A percentile compares a stretch with the other conserved stretches of the same genome.
phyloP scores from a whole-genome alignment of 2,888 invertebrate species.

The Phyllotreta cruciferae region DNA sequence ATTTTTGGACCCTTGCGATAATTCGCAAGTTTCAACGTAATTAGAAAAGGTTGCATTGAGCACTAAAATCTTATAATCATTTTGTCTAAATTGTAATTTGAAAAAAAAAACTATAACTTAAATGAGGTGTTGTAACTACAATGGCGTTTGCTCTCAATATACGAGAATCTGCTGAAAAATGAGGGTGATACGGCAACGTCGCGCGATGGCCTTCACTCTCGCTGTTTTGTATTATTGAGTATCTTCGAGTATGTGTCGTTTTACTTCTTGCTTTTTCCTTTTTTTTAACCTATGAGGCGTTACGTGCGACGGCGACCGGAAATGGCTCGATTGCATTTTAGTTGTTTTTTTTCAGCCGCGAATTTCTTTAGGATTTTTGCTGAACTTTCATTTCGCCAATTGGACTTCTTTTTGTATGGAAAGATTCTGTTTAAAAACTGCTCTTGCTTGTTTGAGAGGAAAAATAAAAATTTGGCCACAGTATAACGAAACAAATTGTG shows the following conservation, averaged over 20 bases:
- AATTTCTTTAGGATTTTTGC: conserved; percentile 20
- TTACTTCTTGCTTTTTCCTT: conserved; percentile 26
- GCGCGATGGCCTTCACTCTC: conserved; percentile 29
- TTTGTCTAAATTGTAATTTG: too few relatives aligned
- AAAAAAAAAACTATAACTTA: too few relatives aligned
- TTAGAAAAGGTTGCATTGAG: neutral
- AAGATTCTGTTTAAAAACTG: too few relatives aligned
- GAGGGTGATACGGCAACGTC: conserved; percentile 10
- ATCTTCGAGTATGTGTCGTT: conserved; percentile 28
- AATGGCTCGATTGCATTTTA: conserved; percentile 46
- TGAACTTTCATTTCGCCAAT: conserved; percentile 37
- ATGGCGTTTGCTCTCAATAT: too few relatives aligned
- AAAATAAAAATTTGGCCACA: too few relatives aligned
- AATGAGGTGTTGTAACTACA: too few relatives aligned
- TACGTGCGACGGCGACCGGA: conserved; percentile 46
- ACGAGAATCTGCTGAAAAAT: neutral
- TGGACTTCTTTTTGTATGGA: conserved; percentile 1
- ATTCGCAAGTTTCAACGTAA: neutral
- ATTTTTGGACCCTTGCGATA: neutral
- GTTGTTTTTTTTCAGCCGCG: conserved; percentile 26
- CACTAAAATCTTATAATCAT: too few relatives aligned
- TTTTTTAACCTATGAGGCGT: conserved; percentile 38
- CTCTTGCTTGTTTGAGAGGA: too few relatives aligned
- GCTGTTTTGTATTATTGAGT: conserved; percentile 24
- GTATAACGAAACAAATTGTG: too few relatives aligned